These are phyloP conservation scores for Malurus elegans DNA, from an alignment of 2,113 vertebrate species.

Conservation along the genomic window DNA sequence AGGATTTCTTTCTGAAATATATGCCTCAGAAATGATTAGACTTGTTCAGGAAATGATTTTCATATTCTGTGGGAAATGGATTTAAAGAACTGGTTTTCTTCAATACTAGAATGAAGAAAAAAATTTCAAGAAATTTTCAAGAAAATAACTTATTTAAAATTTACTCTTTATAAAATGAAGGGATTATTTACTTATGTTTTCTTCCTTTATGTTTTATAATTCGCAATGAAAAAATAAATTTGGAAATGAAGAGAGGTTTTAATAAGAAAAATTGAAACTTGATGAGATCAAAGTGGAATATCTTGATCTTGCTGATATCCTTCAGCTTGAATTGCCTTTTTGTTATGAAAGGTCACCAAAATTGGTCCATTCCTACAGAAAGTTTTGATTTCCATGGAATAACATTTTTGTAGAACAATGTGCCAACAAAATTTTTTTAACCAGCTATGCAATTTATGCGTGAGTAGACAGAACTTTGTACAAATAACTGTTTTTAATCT, in stretches of 20 bases:
- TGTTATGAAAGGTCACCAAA: background rate
- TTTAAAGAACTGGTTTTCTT: background rate
- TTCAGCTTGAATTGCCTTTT: background rate
- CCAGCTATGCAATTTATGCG: background rate
- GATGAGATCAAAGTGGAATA: background rate
- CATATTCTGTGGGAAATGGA: background rate
- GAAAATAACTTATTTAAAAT: background rate
- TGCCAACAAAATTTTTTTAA: background rate
- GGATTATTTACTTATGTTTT: background rate
- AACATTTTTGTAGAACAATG: background rate
- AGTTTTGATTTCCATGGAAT: background rate
- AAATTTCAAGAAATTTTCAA: background rate
- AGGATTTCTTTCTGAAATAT: slow-evolving; percentile 27
- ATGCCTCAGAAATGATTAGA: background rate
- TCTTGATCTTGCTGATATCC: background rate
- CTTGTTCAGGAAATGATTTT: background rate
- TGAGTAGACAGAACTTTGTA: background rate
- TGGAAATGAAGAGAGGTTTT: background rate
- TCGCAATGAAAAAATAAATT: background rate
- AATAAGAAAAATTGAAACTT: background rate
- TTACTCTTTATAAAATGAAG: background rate
- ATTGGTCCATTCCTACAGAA: background rate
- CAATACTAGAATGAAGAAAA: background rate
- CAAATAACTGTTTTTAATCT: background rate
- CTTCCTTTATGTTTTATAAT: background rate